Percentiles rank a stretch among this genome's conserved stretches.
Evolutionary conservation across 2,113 vertebrate species (phyloP).

Genomic region (Pachypanchax playfairii): DNA sequence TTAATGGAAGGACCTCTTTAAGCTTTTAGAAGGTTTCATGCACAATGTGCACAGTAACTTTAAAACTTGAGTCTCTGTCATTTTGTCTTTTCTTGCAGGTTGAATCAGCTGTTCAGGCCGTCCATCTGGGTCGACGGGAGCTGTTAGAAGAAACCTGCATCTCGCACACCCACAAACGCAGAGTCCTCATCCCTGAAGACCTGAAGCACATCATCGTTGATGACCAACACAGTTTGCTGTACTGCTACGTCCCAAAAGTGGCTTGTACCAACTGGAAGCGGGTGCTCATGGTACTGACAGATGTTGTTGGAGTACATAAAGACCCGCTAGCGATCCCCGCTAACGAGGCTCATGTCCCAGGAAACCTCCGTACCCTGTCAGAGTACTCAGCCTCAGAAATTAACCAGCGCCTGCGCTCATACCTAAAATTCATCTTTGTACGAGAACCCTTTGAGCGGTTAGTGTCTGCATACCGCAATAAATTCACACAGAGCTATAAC

Average conservation of each 20-base stretch:
- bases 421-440: conserved; percentile 94
- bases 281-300: conserved; percentile 89
- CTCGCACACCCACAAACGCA: conserved; percentile 84
- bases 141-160: conserved; percentile 82
- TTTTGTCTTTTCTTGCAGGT: conserved; percentile 33
- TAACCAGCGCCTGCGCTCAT: conserved; percentile 88
- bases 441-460: conserved; percentile 94
- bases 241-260: conserved; percentile 95
- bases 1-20: no score
- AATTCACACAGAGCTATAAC: conserved; percentile 91
- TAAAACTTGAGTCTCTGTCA: neutral
- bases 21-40: no score
- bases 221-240: conserved; percentile 86
- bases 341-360: conserved; percentile 85
- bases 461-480: conserved; percentile 94
- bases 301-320: conserved; percentile 75
- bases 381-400: conserved; percentile 88
- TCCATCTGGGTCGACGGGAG: conserved; percentile 85
- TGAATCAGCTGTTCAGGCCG: conserved; percentile 76
- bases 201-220: conserved; percentile 92
- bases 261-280: conserved; percentile 97
- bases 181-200: conserved; percentile 86
- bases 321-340: conserved; percentile 87
- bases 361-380: conserved; percentile 86
- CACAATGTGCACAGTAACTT: no score